These are phyloP conservation scores for Podocnemis expansa DNA, from an alignment of 2,113 vertebrate genomes.

Conservation along the genomic window DNA sequence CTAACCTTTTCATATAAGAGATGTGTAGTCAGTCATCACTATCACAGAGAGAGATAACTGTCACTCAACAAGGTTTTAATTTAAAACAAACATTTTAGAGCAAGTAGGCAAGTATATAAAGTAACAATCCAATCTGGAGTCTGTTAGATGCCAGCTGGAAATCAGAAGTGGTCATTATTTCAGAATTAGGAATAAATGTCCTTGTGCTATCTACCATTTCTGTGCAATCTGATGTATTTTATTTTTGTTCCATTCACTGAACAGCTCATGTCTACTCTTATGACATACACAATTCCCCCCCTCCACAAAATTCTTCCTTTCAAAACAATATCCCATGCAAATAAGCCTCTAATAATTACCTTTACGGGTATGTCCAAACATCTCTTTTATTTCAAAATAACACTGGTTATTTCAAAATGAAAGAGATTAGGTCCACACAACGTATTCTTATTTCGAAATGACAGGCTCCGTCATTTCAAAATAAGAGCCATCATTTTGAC, in stretches of 20 bases:
- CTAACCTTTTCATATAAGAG: background rate
- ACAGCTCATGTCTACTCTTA: background rate
- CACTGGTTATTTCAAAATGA: too few relatives aligned
- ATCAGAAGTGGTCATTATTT: background rate
- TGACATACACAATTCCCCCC: background rate
- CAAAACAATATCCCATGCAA: background rate
- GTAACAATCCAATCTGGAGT: background rate
- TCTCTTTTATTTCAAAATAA: too few relatives aligned
- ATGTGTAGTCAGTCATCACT: background rate
- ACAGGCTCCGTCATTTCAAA: too few relatives aligned
- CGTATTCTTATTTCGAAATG: too few relatives aligned
- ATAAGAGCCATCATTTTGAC: too few relatives aligned
- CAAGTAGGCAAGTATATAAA: background rate
- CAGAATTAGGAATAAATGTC: background rate
- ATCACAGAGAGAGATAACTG: rapidly evolving
- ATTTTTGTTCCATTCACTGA: background rate
- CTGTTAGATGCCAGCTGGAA: background rate
- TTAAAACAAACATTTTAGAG: background rate
- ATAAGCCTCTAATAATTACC: background rate
- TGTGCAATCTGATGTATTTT: rapidly evolving
- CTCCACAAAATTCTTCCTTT: background rate
- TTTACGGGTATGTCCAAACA: too few relatives aligned
- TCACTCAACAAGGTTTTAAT: too few relatives aligned
- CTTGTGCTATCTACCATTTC: background rate
- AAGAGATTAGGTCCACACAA: too few relatives aligned